These are phyloP conservation scores for Drosophila kurseongensis DNA, from an alignment of 1,140 invertebrate species.

Conservation along the genomic window DNA sequence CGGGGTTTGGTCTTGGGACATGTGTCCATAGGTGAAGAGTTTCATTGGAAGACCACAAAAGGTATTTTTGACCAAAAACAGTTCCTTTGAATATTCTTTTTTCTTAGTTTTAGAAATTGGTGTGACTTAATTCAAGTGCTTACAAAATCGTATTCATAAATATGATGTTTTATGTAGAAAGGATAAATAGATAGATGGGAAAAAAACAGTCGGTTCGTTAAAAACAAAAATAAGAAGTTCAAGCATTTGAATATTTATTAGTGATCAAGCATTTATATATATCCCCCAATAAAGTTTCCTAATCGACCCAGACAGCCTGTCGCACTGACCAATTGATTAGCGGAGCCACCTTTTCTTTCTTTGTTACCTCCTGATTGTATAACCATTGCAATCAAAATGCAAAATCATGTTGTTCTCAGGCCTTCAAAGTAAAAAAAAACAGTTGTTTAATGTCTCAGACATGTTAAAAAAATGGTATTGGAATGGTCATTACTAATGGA, in stretches of 20 bases:
- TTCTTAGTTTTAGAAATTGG: too few species aligned
- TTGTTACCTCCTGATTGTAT: not conserved
- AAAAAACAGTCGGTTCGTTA: too few species aligned
- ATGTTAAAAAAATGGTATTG: slow-evolving; percentile 30
- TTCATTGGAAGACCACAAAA: slow-evolving; percentile 28
- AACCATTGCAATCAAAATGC: slow-evolving; percentile 24
- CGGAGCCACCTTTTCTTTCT: slow-evolving; percentile 18
- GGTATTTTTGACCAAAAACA: slow-evolving; percentile 1
- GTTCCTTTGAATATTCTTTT: not conserved
- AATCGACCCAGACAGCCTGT: slow-evolving; percentile 44
- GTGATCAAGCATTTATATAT: not conserved
- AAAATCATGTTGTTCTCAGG: slow-evolving; percentile 47
- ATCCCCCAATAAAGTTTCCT: not conserved
- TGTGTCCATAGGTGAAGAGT: slow-evolving; percentile 25
- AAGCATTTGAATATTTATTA: too few species aligned
- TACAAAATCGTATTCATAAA: too few species aligned
- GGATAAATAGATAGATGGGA: too few species aligned
- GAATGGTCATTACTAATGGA: slow-evolving; percentile 43
- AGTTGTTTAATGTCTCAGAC: slow-evolving; percentile 52
- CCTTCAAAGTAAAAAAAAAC: slow-evolving; percentile 18
- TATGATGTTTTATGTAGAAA: too few species aligned
- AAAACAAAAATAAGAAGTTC: too few species aligned
- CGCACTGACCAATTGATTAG: slow-evolving; percentile 47
- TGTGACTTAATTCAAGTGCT: too few species aligned
- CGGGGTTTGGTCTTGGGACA: slow-evolving; percentile 16